Base-by-base conservation (phyloP, 2,888 invertebrate genomes). In the Scaptomyza cyrtandrae region DNA sequence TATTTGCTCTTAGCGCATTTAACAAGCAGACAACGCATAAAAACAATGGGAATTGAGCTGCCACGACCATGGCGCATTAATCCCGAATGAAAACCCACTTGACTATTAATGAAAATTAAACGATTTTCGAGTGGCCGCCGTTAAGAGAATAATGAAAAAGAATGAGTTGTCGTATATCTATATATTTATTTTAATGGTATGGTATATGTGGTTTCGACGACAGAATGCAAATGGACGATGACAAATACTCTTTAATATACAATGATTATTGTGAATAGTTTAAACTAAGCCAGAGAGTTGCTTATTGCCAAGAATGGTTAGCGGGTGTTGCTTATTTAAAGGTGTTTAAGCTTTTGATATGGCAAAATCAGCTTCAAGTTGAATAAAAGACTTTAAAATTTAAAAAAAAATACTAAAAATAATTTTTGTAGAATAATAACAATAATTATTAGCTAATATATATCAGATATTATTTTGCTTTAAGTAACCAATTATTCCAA, bases 51-150 rank as follows among this genome's bases (percentile, higher is more conserved):
- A 19, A 44, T 60, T 45, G 65, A 48, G 66, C 61, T 62, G 57
- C 63, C 64, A 56, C 41, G 37, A 46, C 45, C 70, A 76, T 72
- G 87, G 74, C 67, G 76, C 78, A 88, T 88, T 88, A 88, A 87
- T 80, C 77, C 64, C 52, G 57, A 67, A 78, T 78, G 85, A 75
- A 76, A 84, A 68, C 70, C 67, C 84, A 75, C 86, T 72, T 71
- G 75, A 80, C 79, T 83, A 78, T 89, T 89, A 88, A 89, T 88
- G 88, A 83, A 89, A 83, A 88, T 89, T 89, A 89, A 88, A 87
- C 88, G 89, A 71, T 88, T 87, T 87, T 89, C 89, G 76, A 86
- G 76, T 76, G 77, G 59, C 78, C 77, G 52, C 75, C 67, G 63
- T 62, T 73, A 64, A 53, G 57, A 56, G 70, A 56, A 52, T 43